A percentile compares a stretch with the other conserved stretches of the same genome.
These are phyloP conservation scores for Mugil cephalus DNA, from an alignment of 2,113 vertebrate genomes.

Conservation along the genomic window DNA sequence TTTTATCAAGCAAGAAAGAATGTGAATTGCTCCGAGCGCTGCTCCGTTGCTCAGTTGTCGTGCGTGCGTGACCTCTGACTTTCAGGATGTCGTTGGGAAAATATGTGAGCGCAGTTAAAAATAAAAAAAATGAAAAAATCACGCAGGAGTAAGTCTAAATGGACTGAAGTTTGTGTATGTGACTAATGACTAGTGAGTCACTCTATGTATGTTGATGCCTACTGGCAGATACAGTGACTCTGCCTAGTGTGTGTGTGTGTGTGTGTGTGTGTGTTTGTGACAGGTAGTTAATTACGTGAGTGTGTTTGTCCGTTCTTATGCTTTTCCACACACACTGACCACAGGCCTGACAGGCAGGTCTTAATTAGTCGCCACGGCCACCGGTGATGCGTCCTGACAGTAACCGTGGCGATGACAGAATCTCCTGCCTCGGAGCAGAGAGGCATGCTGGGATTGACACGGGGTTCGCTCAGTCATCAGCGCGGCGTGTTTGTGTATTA, in stretches of 20 bases:
- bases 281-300: slow-evolving; percentile 66
- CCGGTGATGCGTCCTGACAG: slow-evolving; percentile 74
- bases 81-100: neutral
- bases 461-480: slow-evolving; percentile 58
- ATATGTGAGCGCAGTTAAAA: neutral
- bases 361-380: slow-evolving; percentile 76
- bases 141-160: slow-evolving; percentile 2
- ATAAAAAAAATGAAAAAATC: slow-evolving; percentile 1
- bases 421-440: slow-evolving; percentile 69
- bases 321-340: slow-evolving; percentile 51
- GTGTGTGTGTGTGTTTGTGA: slow-evolving; percentile 42
- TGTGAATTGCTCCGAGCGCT: too few species aligned
- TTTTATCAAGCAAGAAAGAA: too few species aligned
- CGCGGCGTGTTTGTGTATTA: slow-evolving; percentile 34
- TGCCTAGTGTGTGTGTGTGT: slow-evolving; percentile 9
- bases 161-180: slow-evolving; percentile 8
- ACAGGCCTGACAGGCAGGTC: slow-evolving; percentile 69
- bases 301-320: slow-evolving; percentile 51
- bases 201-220: slow-evolving; percentile 36
- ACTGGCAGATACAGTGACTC: slow-evolving; percentile 50
- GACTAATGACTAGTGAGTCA: slow-evolving; percentile 36
- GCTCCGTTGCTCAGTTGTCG: neutral
- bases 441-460: slow-evolving; percentile 76
- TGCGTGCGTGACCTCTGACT: neutral
- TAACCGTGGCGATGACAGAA: slow-evolving; percentile 72